Conservation (phyloP, 2,113 vertebrate species). For the Tinamus guttatus region DNA sequence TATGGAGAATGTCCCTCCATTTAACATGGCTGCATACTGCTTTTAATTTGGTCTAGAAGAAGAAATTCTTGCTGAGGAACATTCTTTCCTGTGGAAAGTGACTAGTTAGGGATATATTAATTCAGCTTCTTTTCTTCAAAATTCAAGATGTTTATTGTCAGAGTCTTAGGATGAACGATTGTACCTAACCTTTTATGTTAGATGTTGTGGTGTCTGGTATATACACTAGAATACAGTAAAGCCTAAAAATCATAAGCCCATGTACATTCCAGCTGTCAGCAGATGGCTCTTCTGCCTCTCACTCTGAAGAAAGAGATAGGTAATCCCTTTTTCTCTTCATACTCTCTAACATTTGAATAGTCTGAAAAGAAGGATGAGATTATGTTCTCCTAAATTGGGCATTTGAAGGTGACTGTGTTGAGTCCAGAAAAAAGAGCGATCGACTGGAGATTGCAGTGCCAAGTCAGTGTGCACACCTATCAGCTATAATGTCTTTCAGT, state of each 20-base stretch:
- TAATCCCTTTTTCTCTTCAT: background rate
- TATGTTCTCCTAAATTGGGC: background rate
- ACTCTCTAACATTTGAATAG: background rate
- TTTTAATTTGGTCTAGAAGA: background rate
- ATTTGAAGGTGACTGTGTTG: background rate
- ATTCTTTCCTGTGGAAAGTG: background rate
- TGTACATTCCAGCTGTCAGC: too few species aligned
- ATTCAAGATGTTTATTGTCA: background rate
- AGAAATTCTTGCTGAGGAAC: background rate
- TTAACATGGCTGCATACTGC: background rate
- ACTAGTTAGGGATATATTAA: background rate
- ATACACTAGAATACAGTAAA: background rate
- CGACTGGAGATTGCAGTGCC: background rate
- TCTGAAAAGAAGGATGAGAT: background rate
- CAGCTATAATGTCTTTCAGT: background rate
- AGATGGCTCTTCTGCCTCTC: background rate
- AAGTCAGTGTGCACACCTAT: background rate
- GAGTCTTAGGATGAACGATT: background rate
- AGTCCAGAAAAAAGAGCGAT: background rate
- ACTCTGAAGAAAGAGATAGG: background rate
- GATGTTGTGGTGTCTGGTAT: background rate
- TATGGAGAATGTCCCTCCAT: background rate
- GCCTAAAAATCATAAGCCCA: background rate
- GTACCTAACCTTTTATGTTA: background rate
- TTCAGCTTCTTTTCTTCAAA: background rate